phyloP scores from a whole-genome alignment of 2,888 invertebrate genomes.

The Rapana venosa region DNA sequence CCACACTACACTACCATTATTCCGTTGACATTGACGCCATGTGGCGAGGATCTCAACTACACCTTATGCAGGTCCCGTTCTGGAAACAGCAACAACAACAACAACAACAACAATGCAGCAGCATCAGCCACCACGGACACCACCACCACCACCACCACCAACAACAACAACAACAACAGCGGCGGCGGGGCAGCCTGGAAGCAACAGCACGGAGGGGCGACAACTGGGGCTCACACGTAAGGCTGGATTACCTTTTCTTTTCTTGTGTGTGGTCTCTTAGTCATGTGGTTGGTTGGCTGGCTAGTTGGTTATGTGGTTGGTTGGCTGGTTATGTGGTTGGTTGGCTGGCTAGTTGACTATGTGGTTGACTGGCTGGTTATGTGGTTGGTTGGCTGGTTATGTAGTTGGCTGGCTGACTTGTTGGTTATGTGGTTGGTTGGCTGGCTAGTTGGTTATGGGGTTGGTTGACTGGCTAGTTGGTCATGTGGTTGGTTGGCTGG shows the following conservation, averaged over 20 bases:
- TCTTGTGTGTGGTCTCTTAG: background rate
- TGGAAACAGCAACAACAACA: conserved; percentile 5
- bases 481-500: background rate
- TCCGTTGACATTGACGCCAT: too few species aligned
- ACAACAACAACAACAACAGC: background rate
- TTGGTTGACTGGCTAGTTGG: background rate
- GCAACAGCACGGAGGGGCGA: background rate
- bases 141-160: background rate
- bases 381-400: background rate
- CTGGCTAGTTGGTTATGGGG: background rate
- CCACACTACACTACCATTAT: too few species aligned
- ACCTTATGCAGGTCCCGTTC: background rate
- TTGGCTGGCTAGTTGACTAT: background rate
- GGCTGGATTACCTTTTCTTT: background rate
- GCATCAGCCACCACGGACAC: background rate
- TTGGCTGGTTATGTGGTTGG: too few species aligned
- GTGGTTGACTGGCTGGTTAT: background rate
- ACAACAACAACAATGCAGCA: background rate
- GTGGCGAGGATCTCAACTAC: too few species aligned
- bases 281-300: background rate
- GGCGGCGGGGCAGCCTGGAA: background rate
- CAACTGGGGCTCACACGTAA: background rate
- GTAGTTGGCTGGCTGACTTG: background rate
- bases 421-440: background rate
- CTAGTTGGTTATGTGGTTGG: too few species aligned